Conservation (phyloP, 2,113 vertebrate genomes). For the Corythornis vintsioides region DNA sequence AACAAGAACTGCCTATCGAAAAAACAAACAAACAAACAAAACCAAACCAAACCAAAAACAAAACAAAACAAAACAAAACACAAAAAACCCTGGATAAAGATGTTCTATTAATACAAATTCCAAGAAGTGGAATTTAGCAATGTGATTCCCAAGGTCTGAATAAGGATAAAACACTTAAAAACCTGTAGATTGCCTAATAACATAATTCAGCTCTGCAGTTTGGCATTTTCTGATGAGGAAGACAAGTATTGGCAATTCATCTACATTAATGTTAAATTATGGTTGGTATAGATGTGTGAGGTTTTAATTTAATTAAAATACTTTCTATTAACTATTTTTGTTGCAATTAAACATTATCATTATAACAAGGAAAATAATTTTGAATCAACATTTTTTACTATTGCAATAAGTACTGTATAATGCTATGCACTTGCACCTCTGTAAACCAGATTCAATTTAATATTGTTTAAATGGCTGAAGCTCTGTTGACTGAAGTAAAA, state of each 20-base stretch:
- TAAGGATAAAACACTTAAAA: constrained; percentile 24
- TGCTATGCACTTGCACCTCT: not conserved
- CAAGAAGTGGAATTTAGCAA: not conserved
- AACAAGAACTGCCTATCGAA: no score
- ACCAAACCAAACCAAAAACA: no score
- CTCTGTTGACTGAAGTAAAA: not conserved
- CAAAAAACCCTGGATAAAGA: not conserved
- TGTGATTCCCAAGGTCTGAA: not conserved
- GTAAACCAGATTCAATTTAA: not conserved
- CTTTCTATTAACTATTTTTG: not conserved
- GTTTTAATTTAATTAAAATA: not conserved
- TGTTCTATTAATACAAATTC: not conserved
- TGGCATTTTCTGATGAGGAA: constrained; percentile 2
- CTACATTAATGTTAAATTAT: not conserved
- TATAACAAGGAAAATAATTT: not conserved
- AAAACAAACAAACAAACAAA: no score
- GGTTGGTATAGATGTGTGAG: not conserved
- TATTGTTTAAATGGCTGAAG: not conserved
- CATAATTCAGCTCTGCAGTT: not conserved
- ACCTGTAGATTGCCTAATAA: not conserved
- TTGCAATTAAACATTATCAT: not conserved
- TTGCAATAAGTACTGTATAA: not conserved
- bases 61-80: no score
- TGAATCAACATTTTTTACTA: not conserved
- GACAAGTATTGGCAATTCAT: constrained; percentile 29